Conservation (phyloP, 2,113 vertebrate genomes). For the Pedetes capensis region DNA sequence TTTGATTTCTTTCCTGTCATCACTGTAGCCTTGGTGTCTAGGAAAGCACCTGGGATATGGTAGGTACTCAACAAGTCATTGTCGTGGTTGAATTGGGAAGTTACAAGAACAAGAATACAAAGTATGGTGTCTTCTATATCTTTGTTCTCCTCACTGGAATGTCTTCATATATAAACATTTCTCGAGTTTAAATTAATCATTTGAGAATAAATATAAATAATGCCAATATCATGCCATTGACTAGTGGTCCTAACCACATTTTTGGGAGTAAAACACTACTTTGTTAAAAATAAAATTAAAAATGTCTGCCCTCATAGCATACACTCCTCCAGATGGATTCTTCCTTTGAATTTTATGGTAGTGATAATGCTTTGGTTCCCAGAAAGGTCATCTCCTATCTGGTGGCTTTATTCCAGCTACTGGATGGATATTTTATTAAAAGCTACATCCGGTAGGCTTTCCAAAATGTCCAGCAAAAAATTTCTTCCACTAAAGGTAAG, state of each 20-base stretch:
- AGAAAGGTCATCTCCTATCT: slow-evolving; percentile 46
- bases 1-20: not conserved
- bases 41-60: not conserved
- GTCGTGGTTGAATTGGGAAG: not conserved
- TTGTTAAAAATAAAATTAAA: not conserved
- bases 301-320: not conserved
- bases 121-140: not conserved
- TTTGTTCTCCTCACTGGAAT: not conserved
- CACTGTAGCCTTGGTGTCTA: not conserved
- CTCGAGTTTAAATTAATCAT: not conserved
- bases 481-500: slow-evolving; percentile 64
- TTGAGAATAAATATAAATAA: slow-evolving; percentile 5
- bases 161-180: slow-evolving; percentile 11
- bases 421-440: slow-evolving; percentile 69
- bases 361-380: not conserved
- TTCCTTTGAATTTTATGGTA: slow-evolving; percentile 25
- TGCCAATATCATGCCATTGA: not conserved
- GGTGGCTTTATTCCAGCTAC: slow-evolving; percentile 21
- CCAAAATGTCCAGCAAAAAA: slow-evolving; percentile 55
- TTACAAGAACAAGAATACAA: not conserved
- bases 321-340: not conserved
- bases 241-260: not conserved
- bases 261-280: not conserved
- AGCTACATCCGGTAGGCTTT: slow-evolving; percentile 54
- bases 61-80: not conserved